Evolutionary conservation across 23 tunicate species (phyloP), one percentile per base, ranked within the genome.

Genomic region (Halocynthia aurantium): DNA sequence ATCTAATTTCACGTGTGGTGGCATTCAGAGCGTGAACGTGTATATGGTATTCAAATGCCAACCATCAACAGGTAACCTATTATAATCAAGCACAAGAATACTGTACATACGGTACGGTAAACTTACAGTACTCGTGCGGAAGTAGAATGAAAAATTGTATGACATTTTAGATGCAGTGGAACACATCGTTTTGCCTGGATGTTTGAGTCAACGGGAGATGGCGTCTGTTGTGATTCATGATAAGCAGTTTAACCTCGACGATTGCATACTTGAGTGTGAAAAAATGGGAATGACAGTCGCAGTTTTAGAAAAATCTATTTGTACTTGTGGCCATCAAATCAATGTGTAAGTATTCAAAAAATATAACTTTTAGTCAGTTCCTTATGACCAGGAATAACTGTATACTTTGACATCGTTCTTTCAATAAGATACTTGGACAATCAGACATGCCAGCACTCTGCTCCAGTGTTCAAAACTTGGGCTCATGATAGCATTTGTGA

Each of bases 391-490:
- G 63, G 63, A 58, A 13, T 4, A 58, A 15, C 63, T n/a, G 63
- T 2, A 58, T n/a, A 13, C 15, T 13, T n/a, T 58, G 2, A 4
- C 15, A 58, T 15, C 63, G n/a, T 58, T 15, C 17, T 58, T 58
- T 58, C 63, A 13, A 1, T 58, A 13, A 31, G 44, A 31, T 31
- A 31, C 44, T 31, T 31, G 44, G 44, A 31, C 44, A 31, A 31
- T 31, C 44, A 31, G 44, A 31, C 44, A 31, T 31, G 44, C 73
- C 51, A 7, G 8, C 51, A 54, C 71, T 5, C 10, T 7, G 62
- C 18, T 8, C 52, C 80, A 51, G 63, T 57, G 40, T 75, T 51
- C 64, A 54, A 67, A 21, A 75, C 80, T 0, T 57, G 61, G 61
- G 80, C 67, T 0, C 50, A 55, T 10, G 62, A 75, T 57, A 22